Percentiles rank a stretch among this genome's conserved stretches.
These are phyloP conservation scores for Argyrosomus regius DNA, from an alignment of 2,797 vertebrate species.

Conservation along the genomic window DNA sequence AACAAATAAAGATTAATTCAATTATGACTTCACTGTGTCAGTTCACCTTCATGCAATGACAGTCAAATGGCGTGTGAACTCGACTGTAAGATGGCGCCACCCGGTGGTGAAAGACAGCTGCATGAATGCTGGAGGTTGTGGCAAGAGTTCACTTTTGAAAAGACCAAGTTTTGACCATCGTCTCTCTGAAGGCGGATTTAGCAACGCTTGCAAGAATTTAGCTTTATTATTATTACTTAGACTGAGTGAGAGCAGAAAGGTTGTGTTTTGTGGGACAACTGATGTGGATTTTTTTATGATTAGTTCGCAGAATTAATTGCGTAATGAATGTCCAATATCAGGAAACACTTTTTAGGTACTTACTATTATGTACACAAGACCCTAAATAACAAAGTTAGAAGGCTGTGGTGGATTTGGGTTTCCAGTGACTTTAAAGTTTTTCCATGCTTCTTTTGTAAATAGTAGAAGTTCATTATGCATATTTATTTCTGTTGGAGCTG, in stretches of 20 bases:
- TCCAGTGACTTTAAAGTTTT: not conserved
- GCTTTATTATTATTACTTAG: not conserved
- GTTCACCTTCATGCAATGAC: not conserved
- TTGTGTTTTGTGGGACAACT: too few relatives aligned
- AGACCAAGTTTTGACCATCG: not conserved
- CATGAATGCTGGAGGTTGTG: not conserved
- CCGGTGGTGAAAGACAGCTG: conserved; percentile 40
- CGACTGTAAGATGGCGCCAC: conserved; percentile 45
- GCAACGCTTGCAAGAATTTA: too few relatives aligned
- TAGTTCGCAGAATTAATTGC: too few relatives aligned
- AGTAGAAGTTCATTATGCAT: not conserved
- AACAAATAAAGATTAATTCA: not conserved
- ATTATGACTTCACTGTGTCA: not conserved
- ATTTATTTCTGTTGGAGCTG: too few relatives aligned
- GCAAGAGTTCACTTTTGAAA: not conserved
- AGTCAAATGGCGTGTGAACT: not conserved
- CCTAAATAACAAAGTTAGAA: too few relatives aligned
- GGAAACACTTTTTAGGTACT: too few relatives aligned
- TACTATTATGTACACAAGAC: too few relatives aligned
- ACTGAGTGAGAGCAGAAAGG: too few relatives aligned
- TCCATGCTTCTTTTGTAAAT: not conserved
- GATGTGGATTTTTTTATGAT: too few relatives aligned
- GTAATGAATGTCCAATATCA: too few relatives aligned
- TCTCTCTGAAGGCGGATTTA: not conserved
- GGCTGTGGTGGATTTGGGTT: not conserved